Percentiles rank a stretch among this genome's conserved stretches.
Conservation (phyloP, 2,888 invertebrate species). For the Cenopis cana region DNA sequence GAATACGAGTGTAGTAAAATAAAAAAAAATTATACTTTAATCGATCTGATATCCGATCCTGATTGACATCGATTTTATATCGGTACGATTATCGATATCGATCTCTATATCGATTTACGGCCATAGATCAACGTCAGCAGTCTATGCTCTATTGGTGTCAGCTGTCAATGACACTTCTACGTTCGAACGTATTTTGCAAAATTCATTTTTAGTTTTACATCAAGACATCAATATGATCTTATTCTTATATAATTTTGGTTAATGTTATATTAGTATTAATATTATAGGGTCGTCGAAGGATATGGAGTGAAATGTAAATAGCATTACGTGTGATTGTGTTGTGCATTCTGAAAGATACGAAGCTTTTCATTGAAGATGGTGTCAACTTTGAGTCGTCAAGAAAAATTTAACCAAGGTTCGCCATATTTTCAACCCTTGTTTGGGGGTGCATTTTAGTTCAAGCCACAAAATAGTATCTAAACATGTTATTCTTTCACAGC, state of each 20-base stretch:
- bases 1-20: too few species aligned
- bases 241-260: slow-evolving; percentile 65
- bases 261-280: slow-evolving; percentile 41
- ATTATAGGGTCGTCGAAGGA: slow-evolving; percentile 5
- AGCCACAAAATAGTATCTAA: slow-evolving; percentile 33
- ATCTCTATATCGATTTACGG: slow-evolving; percentile 69
- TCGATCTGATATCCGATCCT: too few species aligned
- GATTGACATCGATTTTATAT: neutral
- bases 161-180: slow-evolving; percentile 81
- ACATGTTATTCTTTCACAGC: slow-evolving; percentile 65
- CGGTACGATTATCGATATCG: slow-evolving; percentile 52
- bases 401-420: slow-evolving; percentile 80
- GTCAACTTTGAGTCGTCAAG: slow-evolving; percentile 77
- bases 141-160: slow-evolving; percentile 73
- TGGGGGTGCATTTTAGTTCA: slow-evolving; percentile 53
- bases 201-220: slow-evolving; percentile 62
- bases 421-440: slow-evolving; percentile 55
- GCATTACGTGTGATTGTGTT: slow-evolving; percentile 17
- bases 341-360: slow-evolving; percentile 30
- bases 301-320: slow-evolving; percentile 28
- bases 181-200: slow-evolving; percentile 69
- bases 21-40: too few species aligned
- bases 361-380: slow-evolving; percentile 66
- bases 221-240: slow-evolving; percentile 53
- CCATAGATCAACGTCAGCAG: slow-evolving; percentile 67